Conservation (phyloP, 1,140 invertebrate genomes). For the Oedothorax gibbosus region DNA sequence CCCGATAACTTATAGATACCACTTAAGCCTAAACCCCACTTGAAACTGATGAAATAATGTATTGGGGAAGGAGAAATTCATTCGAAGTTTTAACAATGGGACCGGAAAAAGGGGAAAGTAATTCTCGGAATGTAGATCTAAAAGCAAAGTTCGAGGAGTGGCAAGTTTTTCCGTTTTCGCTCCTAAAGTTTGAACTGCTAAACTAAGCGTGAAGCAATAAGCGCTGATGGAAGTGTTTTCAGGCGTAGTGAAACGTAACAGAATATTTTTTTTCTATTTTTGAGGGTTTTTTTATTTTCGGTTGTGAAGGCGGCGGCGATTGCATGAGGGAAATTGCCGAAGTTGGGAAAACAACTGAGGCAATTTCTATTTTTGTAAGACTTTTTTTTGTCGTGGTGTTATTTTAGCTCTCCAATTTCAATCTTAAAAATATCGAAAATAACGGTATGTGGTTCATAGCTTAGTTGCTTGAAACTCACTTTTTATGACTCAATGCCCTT, state of each 20-base stretch:
- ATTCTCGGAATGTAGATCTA: slow-evolving; percentile 56
- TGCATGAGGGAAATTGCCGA: slow-evolving; percentile 44
- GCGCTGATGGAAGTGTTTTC: slow-evolving; percentile 46
- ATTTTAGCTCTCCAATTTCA: too few relatives aligned
- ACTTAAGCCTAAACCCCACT: slow-evolving; percentile 43
- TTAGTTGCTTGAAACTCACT: too few relatives aligned
- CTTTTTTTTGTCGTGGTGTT: not conserved
- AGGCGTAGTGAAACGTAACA: slow-evolving; percentile 46
- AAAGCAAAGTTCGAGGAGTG: slow-evolving; percentile 16
- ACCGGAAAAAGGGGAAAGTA: slow-evolving; percentile 41
- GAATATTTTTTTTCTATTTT: slow-evolving; percentile 21
- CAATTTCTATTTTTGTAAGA: slow-evolving; percentile 36
- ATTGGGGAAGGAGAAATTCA: slow-evolving; percentile 44
- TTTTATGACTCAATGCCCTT: too few relatives aligned
- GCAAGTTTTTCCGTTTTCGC: slow-evolving; percentile 33
- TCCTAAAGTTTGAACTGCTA: slow-evolving; percentile 49
- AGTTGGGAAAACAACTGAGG: slow-evolving; percentile 45
- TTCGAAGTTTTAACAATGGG: slow-evolving; percentile 36
- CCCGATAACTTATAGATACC: not conserved
- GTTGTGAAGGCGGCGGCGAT: slow-evolving; percentile 34
- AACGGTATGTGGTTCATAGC: too few relatives aligned
- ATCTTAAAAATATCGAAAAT: too few relatives aligned
- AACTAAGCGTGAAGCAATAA: slow-evolving; percentile 56
- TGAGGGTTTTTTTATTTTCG: slow-evolving; percentile 27
- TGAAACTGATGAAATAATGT: slow-evolving; percentile 28